These are phyloP conservation scores for Aratinga solstitialis DNA, from an alignment of 2,797 vertebrate genomes.

Conservation along the genomic window DNA sequence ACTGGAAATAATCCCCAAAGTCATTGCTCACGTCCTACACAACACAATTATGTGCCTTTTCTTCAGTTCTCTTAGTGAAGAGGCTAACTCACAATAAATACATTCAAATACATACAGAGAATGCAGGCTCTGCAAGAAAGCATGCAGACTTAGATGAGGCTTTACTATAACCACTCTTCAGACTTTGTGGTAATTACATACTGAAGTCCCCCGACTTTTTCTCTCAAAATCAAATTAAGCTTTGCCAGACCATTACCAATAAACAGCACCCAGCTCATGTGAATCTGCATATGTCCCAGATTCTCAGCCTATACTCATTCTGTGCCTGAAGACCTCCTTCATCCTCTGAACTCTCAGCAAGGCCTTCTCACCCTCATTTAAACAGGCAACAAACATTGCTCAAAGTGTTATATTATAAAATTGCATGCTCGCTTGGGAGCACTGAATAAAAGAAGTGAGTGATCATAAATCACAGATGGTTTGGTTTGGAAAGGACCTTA, in stretches of 20 bases:
- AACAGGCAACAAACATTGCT: rapidly evolving
- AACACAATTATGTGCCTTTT: not conserved
- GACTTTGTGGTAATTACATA: not conserved
- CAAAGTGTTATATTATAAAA: rapidly evolving
- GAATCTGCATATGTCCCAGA: not conserved
- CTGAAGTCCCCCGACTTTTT: not conserved
- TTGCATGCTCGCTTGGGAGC: rapidly evolving
- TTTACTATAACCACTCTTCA: not conserved
- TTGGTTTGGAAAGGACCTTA: not conserved
- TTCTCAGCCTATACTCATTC: too few relatives aligned
- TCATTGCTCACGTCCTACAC: not conserved
- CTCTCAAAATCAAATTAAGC: not conserved
- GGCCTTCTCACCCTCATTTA: too few relatives aligned
- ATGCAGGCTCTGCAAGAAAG: not conserved
- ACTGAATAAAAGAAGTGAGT: rapidly evolving
- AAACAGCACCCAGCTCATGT: rapidly evolving
- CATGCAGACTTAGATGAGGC: rapidly evolving
- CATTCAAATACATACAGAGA: rapidly evolving
- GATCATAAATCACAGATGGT: not conserved
- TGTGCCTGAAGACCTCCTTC: not conserved
- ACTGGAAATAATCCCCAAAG: not conserved
- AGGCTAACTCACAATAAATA: not conserved
- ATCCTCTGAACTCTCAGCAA: not conserved
- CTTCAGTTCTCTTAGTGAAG: not conserved
- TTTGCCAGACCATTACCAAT: not conserved